Conservation (phyloP, 2,113 vertebrate species). For the Bubo scandiacus region DNA sequence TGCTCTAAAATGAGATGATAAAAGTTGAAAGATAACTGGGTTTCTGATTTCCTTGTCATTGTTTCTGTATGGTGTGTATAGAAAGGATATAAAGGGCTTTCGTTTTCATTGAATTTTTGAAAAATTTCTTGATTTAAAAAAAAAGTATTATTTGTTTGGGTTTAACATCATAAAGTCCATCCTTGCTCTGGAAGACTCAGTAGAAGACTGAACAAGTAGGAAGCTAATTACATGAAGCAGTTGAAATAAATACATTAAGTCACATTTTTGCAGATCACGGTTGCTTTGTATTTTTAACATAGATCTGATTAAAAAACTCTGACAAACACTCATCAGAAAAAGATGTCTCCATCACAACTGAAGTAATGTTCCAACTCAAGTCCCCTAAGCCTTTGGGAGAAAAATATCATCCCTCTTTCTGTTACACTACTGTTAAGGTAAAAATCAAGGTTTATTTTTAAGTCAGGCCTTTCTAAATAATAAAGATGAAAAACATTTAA, state of each 20-base stretch:
- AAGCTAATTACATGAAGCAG: neutral
- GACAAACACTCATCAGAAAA: neutral
- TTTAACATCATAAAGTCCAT: neutral
- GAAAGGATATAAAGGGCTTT: neutral
- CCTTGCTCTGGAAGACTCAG: neutral
- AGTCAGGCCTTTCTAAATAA: neutral
- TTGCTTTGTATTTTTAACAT: neutral
- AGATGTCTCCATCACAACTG: neutral
- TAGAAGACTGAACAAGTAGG: neutral
- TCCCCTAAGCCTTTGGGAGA: neutral
- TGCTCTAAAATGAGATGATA: neutral
- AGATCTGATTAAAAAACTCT: neutral
- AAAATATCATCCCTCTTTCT: neutral
- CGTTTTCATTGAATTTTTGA: neutral
- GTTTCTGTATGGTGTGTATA: neutral
- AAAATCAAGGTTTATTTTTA: neutral
- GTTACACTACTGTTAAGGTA: neutral
- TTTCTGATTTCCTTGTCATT: neutral
- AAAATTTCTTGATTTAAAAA: neutral
- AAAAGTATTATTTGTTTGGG: neutral
- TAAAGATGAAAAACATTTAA: neutral
- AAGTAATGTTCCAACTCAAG: neutral
- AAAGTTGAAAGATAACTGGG: neutral
- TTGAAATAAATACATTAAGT: neutral
- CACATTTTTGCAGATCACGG: neutral